Conservation (phyloP, 2,888 invertebrate genomes). For the Idaea biselata region DNA sequence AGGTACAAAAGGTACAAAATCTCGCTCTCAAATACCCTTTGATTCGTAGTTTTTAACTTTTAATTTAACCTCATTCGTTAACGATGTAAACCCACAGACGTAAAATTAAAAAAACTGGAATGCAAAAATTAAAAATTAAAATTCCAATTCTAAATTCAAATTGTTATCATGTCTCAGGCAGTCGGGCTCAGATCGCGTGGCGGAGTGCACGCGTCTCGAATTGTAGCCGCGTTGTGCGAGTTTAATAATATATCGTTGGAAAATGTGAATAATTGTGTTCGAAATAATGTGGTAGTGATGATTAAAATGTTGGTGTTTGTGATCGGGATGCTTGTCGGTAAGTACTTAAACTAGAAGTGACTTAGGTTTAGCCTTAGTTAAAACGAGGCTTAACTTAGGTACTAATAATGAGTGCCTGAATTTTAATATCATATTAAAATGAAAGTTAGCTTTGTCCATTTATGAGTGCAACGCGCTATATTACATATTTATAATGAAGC, state of each 20-base stretch:
- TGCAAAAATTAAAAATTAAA: neutral
- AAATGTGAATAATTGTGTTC: constrained; percentile 2
- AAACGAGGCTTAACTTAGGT: neutral
- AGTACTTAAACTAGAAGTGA: neutral
- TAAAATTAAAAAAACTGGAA: neutral
- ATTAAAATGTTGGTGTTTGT: constrained; percentile 5
- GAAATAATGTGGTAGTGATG: constrained; percentile 3
- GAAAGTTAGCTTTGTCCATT: neutral
- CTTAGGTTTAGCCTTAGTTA: neutral
- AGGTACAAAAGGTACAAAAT: neutral
- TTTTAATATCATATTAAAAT: neutral
- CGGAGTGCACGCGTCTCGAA: neutral
- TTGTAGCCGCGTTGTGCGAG: neutral
- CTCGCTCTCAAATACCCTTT: neutral
- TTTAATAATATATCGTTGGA: constrained; percentile 2
- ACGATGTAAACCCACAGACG: neutral
- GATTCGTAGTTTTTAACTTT: neutral
- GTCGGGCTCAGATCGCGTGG: neutral
- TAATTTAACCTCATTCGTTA: neutral
- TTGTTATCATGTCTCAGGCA: constrained; percentile 1
- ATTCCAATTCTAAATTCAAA: constrained; percentile 2
- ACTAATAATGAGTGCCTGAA: neutral
- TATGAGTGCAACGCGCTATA: neutral
- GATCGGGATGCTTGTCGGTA: constrained; percentile 3
- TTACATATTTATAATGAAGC: neutral